Evolutionary conservation across 64 coral and sea anemone species (phyloP), one percentile per base, ranked within the genome.

Genomic region (Porites australiensis): DNA sequence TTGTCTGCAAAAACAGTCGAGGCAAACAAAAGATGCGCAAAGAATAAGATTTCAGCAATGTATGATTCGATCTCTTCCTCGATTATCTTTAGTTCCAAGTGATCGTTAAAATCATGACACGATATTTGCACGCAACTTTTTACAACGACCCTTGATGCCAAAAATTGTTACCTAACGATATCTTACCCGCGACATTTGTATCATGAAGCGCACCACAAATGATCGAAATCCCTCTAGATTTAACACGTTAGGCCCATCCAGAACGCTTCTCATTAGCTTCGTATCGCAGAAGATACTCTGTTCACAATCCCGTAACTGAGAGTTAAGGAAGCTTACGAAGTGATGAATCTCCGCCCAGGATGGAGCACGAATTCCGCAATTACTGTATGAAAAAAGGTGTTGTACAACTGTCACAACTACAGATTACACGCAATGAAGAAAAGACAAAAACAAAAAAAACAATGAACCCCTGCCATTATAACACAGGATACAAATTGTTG

Each of bases 101-200:
- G 27, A 37, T 0, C 57, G 27, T 81, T 15, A 19, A 65, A 86
- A 2, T 69, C 49, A 67, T 66, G 13, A 51, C 14, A 15, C 2
- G 13, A 55, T 52, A 13, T 53, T 0, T 15, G 11, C 50, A 48
- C 1, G 8, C 19, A 19, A 18, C 0, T 0, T 8, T 0, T 50
- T n/a, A 37, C 27, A 37, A 37, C 27, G 27, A 37, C 1, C 27
- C 27, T 1, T 37, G 27, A 37, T 37, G 27, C 10, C 6, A 19
- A 11, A 70, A 2, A 55, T 58, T 57, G 2, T 44, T 79, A 2
- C 75, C 13, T 18, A 64, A 2, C 3, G 20, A 20, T 9, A 4
- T 21, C 93, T 65, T 98, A 98, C 96, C 86, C 92, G 79, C 13
- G 96, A 98, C 96, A 98, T 98, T 71, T 90, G 89, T 72, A 98